A percentile compares a stretch with the other conserved stretches of the same genome.
phyloP scores from a whole-genome alignment of 2,888 invertebrate species.

The Chaetogeoica ovagalla region DNA sequence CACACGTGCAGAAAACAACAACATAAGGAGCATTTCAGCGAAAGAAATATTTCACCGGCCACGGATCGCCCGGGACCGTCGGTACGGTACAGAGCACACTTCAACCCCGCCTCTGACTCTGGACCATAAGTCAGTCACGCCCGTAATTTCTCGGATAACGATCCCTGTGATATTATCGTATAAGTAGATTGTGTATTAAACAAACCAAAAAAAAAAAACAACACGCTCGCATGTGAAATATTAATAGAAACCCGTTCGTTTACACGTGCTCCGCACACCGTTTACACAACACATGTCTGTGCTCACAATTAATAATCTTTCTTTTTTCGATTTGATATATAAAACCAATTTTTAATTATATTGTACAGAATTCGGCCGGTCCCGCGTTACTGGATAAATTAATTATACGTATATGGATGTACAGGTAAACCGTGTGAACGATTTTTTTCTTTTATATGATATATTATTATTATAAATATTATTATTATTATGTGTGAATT shows the following conservation, averaged over 20 bases:
- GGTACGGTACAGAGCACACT: not conserved
- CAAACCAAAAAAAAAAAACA: constrained; percentile 4
- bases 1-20: not conserved
- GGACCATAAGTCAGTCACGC: constrained; percentile 7
- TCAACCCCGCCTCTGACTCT: not conserved
- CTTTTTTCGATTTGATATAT: not conserved
- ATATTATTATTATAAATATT: too few relatives aligned
- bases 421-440: too few relatives aligned
- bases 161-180: constrained; percentile 8
- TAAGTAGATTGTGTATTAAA: not conserved
- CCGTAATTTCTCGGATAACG: constrained; percentile 6
- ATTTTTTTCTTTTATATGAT: too few relatives aligned
- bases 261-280: not conserved
- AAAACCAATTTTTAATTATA: constrained; percentile 5
- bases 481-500: too few relatives aligned
- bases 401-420: too few relatives aligned
- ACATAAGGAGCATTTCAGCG: not conserved
- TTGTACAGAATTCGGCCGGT: too few relatives aligned
- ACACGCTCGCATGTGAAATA: not conserved
- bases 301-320: not conserved
- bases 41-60: constrained; percentile 8
- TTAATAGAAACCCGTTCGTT: not conserved
- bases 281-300: not conserved
- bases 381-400: too few relatives aligned
- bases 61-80: constrained; percentile 10